Evolutionary conservation across 2,797 vertebrate genomes (phyloP).

Genomic region (Pseudochaenichthys georgianus): DNA sequence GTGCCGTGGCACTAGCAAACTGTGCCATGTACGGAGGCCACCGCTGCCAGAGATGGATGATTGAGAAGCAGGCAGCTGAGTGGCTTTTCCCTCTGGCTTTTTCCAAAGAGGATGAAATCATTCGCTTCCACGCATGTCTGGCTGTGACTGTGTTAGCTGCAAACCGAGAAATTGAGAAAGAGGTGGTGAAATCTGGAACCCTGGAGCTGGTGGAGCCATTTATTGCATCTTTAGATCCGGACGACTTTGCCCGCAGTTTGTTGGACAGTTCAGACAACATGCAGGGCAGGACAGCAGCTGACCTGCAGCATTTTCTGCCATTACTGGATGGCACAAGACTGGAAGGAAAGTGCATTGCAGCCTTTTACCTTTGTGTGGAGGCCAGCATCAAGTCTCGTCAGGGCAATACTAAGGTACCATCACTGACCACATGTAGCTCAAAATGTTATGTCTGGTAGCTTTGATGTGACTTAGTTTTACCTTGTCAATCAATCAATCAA

Average conservation of each 20-base stretch:
- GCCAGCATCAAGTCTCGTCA: constrained; percentile 94
- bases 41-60: constrained; percentile 94
- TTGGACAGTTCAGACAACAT: constrained; percentile 91
- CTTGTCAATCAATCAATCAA: neutral
- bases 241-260: constrained; percentile 89
- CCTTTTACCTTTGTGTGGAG: constrained; percentile 96
- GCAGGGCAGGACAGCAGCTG: constrained; percentile 92
- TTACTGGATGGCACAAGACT: constrained; percentile 92
- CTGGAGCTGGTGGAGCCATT: constrained; percentile 97
- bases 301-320: constrained; percentile 93
- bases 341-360: constrained; percentile 96
- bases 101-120: constrained; percentile 93
- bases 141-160: constrained; percentile 93
- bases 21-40: constrained; percentile 97
- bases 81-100: constrained; percentile 98
- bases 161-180: constrained; percentile 95
- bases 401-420: constrained; percentile 92
- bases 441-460: neutral
- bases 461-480: constrained; percentile 13
- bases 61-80: constrained; percentile 93
- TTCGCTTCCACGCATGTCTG: constrained; percentile 94
- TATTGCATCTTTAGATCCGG: constrained; percentile 93
- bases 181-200: constrained; percentile 96
- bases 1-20: constrained; percentile 94
- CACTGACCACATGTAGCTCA: neutral